Evolutionary conservation across 2,888 invertebrate genomes (phyloP), one percentile per base, ranked within the genome.

Genomic region (Orgyia antiqua): DNA sequence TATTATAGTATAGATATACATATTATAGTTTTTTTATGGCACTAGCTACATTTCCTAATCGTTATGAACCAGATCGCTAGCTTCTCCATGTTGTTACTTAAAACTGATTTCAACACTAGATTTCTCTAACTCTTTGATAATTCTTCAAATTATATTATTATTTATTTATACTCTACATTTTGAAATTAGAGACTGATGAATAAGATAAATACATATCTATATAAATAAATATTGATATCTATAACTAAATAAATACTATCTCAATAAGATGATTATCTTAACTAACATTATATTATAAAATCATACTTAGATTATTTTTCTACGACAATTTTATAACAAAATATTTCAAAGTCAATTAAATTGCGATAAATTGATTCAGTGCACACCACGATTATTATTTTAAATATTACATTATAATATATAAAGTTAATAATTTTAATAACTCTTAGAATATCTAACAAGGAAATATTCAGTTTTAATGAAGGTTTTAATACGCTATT

Each of bases 401-500:
- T 51, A 50, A 49, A 42, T 37, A 4, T 15, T 4, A 15, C 6
- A 4, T 15, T 15, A 15, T 15, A n/a, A n/a, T n/a, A 40, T 44
- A 38, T 51, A 48, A 26, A 4, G 15, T 15, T 4, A 15, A 15
- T 4, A 6, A 4, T 59, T 62, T 66, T 64, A 63, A 68, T 68
- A 73, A 69, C 59, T 68, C 68, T 68, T 60, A 66, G 64, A 66
- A 61, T 74, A 74, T 62, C 68, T 78, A 79, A 68, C 34, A 48
- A 68, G 71, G 68, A 70, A 74, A 70, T 71, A 75, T 55, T 73
- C 63, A 71, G 68, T 68, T 75, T 60, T 70, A 75, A 73, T 70
- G 72, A 75, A 66, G 61, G 71, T 12, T 70, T 66, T 55, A 77
- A 73, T 75, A 75, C 63, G 57, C 75, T 83, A 83, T 78, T 74